These are phyloP conservation scores for Cacoxenus indagator DNA, from an alignment of 2,888 invertebrate species.

Conservation along the genomic window DNA sequence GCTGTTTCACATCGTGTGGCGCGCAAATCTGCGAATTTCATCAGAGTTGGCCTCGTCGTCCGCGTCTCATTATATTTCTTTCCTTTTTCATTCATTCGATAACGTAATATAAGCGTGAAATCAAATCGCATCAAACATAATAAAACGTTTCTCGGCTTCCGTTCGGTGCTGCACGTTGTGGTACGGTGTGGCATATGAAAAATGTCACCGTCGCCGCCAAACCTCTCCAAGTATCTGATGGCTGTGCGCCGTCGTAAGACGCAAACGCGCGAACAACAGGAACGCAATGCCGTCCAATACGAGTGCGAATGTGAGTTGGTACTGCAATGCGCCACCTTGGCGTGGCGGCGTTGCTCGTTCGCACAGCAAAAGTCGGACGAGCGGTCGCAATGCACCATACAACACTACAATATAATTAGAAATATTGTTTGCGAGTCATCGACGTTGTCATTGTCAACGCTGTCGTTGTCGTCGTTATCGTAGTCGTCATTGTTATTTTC, in stretches of 20 bases:
- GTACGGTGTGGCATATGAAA: background rate
- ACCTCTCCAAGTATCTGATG: constrained; percentile 61
- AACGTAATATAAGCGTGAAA: background rate
- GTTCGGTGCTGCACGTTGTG: no score
- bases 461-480: no score
- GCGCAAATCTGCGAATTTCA: background rate
- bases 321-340: no score
- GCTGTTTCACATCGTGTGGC: constrained; percentile 32
- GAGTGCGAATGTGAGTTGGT: constrained; percentile 37
- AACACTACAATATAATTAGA: no score
- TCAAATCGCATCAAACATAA: background rate
- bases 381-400: no score
- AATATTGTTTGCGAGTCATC: no score
- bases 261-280: constrained; percentile 20
- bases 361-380: no score
- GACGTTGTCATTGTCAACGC: no score
- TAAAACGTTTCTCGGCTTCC: background rate
- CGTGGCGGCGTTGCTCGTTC: no score
- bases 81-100: background rate
- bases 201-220: constrained; percentile 46
- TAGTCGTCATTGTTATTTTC: no score
- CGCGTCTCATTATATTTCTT: background rate
- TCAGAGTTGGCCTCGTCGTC: background rate
- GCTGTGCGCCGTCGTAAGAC: constrained; percentile 49
- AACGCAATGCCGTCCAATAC: background rate